These are phyloP conservation scores for Sylvia atricapilla DNA, from an alignment of 2,113 vertebrate genomes.

Conservation along the genomic window DNA sequence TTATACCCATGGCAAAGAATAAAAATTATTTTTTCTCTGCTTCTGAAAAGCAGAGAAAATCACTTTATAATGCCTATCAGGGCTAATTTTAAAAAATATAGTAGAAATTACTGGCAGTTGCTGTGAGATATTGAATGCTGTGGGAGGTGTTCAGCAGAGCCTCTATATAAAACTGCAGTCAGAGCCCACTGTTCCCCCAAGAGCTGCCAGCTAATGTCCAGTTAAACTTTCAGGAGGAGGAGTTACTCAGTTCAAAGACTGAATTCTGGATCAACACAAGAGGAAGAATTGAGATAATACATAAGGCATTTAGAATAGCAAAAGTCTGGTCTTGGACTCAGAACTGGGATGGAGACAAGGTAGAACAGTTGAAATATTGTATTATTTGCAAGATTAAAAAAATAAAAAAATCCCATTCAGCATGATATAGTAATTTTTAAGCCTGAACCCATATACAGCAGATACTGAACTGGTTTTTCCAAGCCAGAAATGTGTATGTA, in stretches of 20 bases:
- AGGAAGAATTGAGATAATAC: background rate
- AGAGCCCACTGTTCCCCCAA: background rate
- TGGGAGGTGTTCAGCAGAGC: background rate
- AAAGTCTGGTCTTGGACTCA: background rate
- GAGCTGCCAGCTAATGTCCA: background rate
- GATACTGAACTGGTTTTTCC: background rate
- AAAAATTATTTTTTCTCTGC: background rate
- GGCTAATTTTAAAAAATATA: background rate
- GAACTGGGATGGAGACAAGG: background rate
- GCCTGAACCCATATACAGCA: background rate
- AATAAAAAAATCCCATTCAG: background rate
- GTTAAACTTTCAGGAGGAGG: background rate
- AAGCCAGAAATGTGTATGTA: background rate
- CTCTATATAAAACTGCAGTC: background rate
- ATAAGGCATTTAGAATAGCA: background rate
- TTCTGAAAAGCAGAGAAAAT: background rate
- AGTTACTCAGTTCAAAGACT: background rate
- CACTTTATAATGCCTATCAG: background rate
- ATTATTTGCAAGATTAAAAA: background rate
- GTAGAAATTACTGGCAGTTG: background rate
- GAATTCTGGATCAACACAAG: background rate
- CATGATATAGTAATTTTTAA: background rate
- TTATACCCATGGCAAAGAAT: background rate
- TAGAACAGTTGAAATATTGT: background rate
- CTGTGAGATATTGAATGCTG: background rate